Evolutionary conservation across 2,113 vertebrate species (phyloP), one percentile per base, ranked within the genome.

Genomic region (Symphodus melops): DNA sequence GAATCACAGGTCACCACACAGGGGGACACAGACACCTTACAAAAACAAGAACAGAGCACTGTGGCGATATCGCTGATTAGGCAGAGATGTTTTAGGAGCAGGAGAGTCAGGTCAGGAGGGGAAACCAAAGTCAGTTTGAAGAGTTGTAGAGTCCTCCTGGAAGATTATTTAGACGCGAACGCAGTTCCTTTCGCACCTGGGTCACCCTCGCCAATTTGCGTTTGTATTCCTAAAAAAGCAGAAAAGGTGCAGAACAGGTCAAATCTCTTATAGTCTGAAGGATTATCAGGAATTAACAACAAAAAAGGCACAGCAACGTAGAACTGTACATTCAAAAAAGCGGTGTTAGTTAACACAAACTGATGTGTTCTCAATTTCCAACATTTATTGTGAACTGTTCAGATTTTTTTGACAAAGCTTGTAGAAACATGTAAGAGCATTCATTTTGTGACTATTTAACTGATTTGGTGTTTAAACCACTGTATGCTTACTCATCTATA

Each of bases 151-250:
- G 93, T 81, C 97, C 95, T 44, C 95, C 96, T 58, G 97, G 97
- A 44, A 99, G 95, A 91, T 93, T 96, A 93, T 95, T 96, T 77
- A 99, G 95, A 72, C 96, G 97, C 25, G 96, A 96, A 48, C 96
- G 95, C 70, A 99, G 96, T 91, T 99, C 98, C 91, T 99, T 99
- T 58, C 98, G 95, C 23, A 99, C 98, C 86, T 97, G 95, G 84
- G 97, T 97, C 78, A 99, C 98, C 83, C 95, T 94, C 72, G 95
- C 96, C 89, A 99, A 92, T 92, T 99, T 99, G 79, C 94, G 95
- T 84, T 99, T 99, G 92, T 99, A 99, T 75, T 99, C 98, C 98
- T 99, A 92, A 9, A 95, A 95, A 89, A 68, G 52, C 17, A 82
- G 12, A 81, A 62, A 58, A 66, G 1, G n/a, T 44, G n/a, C 12